phyloP scores from a whole-genome alignment of 2,797 vertebrate species.

The Stomatorhinus walkeri region DNA sequence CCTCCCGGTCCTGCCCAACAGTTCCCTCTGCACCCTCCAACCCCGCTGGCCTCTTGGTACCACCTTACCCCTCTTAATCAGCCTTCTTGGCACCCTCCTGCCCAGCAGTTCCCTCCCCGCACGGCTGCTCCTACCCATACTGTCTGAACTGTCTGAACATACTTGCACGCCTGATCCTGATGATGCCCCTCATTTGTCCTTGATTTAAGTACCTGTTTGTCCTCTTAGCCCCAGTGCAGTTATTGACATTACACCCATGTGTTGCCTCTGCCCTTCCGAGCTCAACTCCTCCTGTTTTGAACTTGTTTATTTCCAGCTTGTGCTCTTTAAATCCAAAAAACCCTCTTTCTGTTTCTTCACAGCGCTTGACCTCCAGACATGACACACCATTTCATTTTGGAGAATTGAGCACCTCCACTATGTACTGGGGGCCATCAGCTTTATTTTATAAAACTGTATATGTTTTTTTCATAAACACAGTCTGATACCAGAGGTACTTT shows the following conservation, averaged over 20 bases:
- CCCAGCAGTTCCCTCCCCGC: too few relatives aligned
- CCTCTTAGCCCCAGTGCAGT: not conserved
- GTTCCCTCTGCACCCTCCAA: too few relatives aligned
- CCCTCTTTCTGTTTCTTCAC: not conserved
- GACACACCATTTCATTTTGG: not conserved
- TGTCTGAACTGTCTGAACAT: not conserved
- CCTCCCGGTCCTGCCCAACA: not conserved
- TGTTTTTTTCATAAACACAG: not conserved
- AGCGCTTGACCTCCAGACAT: not conserved
- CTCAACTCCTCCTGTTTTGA: not conserved
- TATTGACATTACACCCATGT: not conserved
- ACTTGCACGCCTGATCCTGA: not conserved
- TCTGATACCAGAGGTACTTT: not conserved
- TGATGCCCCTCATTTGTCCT: not conserved
- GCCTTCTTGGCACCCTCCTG: too few relatives aligned
- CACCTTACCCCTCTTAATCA: too few relatives aligned
- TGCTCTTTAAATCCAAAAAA: not conserved
- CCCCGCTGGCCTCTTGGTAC: too few relatives aligned
- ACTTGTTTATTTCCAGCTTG: not conserved
- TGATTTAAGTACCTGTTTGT: not conserved
- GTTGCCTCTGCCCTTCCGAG: not conserved
- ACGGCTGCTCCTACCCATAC: not conserved
- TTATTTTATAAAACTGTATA: not conserved
- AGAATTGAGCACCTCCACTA: not conserved
- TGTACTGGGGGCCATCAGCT: not conserved